A percentile compares a stretch with the other conserved stretches of the same genome.
phyloP scores from a whole-genome alignment of 2,797 vertebrate genomes.

The Paratrypauchen microcephalus region DNA sequence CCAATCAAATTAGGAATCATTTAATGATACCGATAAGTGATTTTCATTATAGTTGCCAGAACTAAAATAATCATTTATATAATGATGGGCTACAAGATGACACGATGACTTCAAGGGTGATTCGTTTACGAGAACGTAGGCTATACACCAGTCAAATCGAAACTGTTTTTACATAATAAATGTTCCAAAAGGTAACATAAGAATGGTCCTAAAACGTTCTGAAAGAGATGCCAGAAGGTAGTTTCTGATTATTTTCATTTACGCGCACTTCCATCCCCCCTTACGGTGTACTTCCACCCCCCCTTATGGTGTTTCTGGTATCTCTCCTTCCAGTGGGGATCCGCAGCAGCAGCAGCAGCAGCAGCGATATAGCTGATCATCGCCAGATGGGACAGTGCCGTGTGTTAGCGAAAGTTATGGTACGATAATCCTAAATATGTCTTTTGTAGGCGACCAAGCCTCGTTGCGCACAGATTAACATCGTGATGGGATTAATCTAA shows the following conservation, averaged over 20 bases:
- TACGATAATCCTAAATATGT: constrained; percentile 9
- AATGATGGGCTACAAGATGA: too few species aligned
- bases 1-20: too few species aligned
- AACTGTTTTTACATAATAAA: too few species aligned
- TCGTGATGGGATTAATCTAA: constrained; percentile 20
- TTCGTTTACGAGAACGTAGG: too few species aligned
- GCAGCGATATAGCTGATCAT: constrained; percentile 66
- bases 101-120: too few species aligned
- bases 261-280: constrained; percentile 21
- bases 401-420: constrained; percentile 41
- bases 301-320: constrained; percentile 73
- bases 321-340: constrained; percentile 62
- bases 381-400: constrained; percentile 60
- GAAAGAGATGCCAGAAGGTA: background rate
- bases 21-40: too few species aligned
- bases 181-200: too few species aligned
- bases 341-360: constrained; percentile 53
- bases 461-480: constrained; percentile 15
- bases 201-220: too few species aligned
- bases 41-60: too few species aligned
- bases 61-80: too few species aligned
- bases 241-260: background rate
- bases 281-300: constrained; percentile 44
- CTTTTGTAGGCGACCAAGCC: constrained; percentile 10
- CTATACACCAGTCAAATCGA: too few species aligned